Evolutionary conservation across 35 echinoderm and acorn worm genomes (phyloP), one percentile per base, ranked within the genome.

Genomic region (Apostichopus parvimensis): DNA sequence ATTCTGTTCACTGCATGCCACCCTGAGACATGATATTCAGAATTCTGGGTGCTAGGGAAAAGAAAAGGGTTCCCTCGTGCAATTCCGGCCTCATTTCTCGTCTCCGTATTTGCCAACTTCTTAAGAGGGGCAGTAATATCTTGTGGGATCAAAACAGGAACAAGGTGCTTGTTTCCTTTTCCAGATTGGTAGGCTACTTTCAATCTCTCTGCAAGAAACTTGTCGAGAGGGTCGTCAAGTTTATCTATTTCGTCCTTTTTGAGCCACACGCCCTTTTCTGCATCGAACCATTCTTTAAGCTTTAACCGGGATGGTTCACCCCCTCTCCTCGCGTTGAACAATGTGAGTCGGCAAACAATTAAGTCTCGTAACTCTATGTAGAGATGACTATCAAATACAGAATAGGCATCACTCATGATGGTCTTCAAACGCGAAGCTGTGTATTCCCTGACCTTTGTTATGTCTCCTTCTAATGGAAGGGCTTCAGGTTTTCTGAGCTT

Each of bases 241-340:
- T 75, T 80, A 45, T 93, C 52, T 0, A 95, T n/a, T 8, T 68
- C 76, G 13, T 73, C 7, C 14, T 84, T 0, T 57, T 87, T 57
- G 6, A 93, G 14, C 87, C 78, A 95, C 8, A 57, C 53, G 14
- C 58, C 53, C 17, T 95, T 53, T 12, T 91, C 57, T 22, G 94
- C 88, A 87, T 93, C 94, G 60, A 77, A 6, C 87, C 87, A 93
- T 62, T 95, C 92, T 56, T 22, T 0, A 1, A 93, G 20, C 22
- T 22, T 18, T 14, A 95, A 80, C 14, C 92, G 17, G 78, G 91
- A 86, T 14, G 91, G 94, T 54, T 95, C 94, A 9, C 94, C 92
- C 15, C 87, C 94, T 10, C 94, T 55, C 56, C 94, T 83, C 11
- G 94, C 94, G 86, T 95, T 95, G 77, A 93, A 95, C 1, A 95